phyloP scores from a whole-genome alignment of 2,797 vertebrate genomes.

The Megalops cyprinoides region DNA sequence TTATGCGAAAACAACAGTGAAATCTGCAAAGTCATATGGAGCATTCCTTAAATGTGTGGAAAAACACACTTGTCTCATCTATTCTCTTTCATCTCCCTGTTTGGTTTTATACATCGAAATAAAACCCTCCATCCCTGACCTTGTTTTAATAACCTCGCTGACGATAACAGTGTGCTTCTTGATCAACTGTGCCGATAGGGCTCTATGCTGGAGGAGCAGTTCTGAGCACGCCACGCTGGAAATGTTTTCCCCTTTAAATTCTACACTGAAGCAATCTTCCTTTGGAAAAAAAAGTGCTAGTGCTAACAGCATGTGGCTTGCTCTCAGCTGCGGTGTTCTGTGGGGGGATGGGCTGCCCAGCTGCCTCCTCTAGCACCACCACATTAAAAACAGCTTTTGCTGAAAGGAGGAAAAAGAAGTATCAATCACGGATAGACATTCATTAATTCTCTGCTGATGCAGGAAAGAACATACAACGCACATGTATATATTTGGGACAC shows the following conservation, averaged over 20 bases:
- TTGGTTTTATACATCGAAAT: neutral
- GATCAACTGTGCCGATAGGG: neutral
- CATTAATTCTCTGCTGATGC: conserved; percentile 49
- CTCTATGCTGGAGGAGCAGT: neutral
- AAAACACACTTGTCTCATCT: neutral
- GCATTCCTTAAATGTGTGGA: neutral
- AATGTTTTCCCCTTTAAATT: conserved; percentile 45
- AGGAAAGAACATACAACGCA: conserved; percentile 27
- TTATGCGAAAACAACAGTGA: neutral
- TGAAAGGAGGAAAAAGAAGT: conserved; percentile 47
- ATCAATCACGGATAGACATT: conserved; percentile 43
- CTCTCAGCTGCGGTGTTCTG: conserved; percentile 26
- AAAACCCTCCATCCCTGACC: conserved; percentile 12
- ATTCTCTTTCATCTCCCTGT: conserved; percentile 14
- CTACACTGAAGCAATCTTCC: conserved; percentile 38
- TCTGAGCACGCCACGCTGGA: neutral
- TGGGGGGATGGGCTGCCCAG: conserved; percentile 52
- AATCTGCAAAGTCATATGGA: neutral
- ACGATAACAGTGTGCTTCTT: neutral
- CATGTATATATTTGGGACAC: conserved; percentile 16
- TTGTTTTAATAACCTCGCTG: conserved; percentile 12
- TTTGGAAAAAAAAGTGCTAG: conserved; percentile 36
- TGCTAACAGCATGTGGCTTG: conserved; percentile 46
- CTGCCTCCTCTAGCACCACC: conserved; percentile 45
- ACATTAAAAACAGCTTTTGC: conserved; percentile 52